These are phyloP conservation scores for Fissipunctia ypsillon DNA, from an alignment of 2,888 invertebrate genomes.

Conservation along the genomic window DNA sequence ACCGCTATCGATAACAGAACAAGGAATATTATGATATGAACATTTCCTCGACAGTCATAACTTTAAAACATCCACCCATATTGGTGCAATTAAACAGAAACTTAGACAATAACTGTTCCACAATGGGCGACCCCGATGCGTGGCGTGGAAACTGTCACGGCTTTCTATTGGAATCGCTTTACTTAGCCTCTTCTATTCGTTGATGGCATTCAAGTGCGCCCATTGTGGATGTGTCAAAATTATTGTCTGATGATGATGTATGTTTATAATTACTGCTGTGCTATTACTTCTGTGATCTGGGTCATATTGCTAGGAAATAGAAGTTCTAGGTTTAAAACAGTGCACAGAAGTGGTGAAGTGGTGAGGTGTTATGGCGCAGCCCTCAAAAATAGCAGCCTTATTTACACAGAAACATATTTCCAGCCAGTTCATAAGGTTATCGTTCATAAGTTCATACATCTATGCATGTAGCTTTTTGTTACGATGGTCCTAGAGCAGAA, in stretches of 20 bases:
- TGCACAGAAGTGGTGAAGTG: no score
- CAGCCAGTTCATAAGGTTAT: no score
- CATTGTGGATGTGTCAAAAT: conserved; percentile 72
- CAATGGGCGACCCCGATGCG: conserved; percentile 85
- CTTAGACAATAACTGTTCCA: conserved; percentile 79
- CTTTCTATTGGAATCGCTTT: conserved; percentile 86
- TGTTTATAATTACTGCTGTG: neutral
- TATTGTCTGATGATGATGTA: conserved; percentile 51
- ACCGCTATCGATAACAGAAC: no score
- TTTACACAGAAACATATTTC: no score
- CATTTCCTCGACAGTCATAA: conserved; percentile 29
- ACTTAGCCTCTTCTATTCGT: conserved; percentile 74
- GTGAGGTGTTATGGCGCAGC: no score
- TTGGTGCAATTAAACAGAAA: conserved; percentile 73
- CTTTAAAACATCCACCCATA: conserved; percentile 37
- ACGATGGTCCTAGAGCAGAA: no score
- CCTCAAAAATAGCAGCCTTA: no score
- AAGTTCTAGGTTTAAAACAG: neutral
- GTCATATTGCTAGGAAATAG: neutral
- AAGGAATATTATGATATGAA: no score
- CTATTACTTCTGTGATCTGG: neutral
- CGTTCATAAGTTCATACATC: no score
- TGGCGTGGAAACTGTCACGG: conserved; percentile 89
- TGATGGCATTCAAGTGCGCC: conserved; percentile 64
- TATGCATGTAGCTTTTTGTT: no score